Evolutionary conservation across 2,888 invertebrate genomes (phyloP), one percentile per base, ranked within the genome.

Genomic region (Iselma pallidipennis): DNA sequence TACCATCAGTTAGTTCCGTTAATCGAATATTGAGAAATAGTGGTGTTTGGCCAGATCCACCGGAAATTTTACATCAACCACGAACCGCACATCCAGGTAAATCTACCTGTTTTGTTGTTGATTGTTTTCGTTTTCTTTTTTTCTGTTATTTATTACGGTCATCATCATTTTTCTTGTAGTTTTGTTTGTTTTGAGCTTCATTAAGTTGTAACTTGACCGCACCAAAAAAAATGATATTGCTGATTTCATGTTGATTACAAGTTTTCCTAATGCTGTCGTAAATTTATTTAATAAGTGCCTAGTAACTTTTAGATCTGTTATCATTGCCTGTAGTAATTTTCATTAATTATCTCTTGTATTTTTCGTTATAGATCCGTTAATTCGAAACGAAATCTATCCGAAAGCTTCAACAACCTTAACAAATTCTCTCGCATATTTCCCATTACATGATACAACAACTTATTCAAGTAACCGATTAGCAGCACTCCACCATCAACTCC

Each of bases 1-100:
- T 96, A 71, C 97, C 97, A 1, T 95, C 95, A 7, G 95, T 97
- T 71, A 95, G 95, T 65, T 96, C 95, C 0, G 96, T 97, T 60
- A 97, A 97, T 83, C 86, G 96, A 70, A 96, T 97, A 74, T 84
- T 97, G 45, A 86, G 96, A 66, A 94, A 94, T 81, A 92, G 93
- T 64, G 94, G 94, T 0, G 88, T 91, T 4, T 92, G 92, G 88
- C 89, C 90, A 9, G 90, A 90, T 67, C 78, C 80, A 14, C 80
- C 81, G 2, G 82, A 83, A 64, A 75, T 82, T 57, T 73, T 82
- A 42, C 81, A 80, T 66, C 80, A 80, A 48, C 73, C 76, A 25
- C 66, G 77, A 66, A 56, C 74, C 29, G 65, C 71, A 29, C 77
- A 76, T 68, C 61, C 77, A 69, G 75, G 73, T 74, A 72, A 66